Percentiles rank a stretch among this genome's conserved stretches.
Evolutionary conservation across 2,888 invertebrate genomes (phyloP).

Genomic region (Lithodes maja): DNA sequence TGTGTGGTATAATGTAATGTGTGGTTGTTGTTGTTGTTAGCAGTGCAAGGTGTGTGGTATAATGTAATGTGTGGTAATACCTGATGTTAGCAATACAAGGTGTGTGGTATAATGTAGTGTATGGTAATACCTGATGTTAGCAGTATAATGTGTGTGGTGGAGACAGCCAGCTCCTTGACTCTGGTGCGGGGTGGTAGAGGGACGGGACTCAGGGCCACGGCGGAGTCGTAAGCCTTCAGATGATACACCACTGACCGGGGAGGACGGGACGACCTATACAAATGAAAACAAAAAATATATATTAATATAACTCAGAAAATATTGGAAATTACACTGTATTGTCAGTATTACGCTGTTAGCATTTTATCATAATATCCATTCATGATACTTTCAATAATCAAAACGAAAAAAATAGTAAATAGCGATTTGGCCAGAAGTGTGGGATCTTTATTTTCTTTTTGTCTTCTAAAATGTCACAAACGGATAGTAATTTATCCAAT

Average conservation of each 20-base stretch:
- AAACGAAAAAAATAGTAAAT: too few relatives aligned
- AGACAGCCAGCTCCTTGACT: slow-evolving; percentile 77
- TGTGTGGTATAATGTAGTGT: slow-evolving; percentile 75
- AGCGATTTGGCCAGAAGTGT: too few relatives aligned
- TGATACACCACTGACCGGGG: slow-evolving; percentile 79
- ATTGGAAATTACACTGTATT: too few relatives aligned
- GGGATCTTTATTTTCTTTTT: too few relatives aligned
- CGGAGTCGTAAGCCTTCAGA: slow-evolving; percentile 77
- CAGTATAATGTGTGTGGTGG: slow-evolving; percentile 79
- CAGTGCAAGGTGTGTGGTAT: background rate
- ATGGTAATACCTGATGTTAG: slow-evolving; percentile 75
- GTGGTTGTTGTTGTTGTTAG: background rate
- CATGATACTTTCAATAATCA: too few relatives aligned
- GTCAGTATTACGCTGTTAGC: too few relatives aligned
- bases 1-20: background rate
- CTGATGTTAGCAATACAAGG: slow-evolving; percentile 78
- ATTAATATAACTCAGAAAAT: too few relatives aligned
- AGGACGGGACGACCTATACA: slow-evolving; percentile 61
- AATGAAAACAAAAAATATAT: too few relatives aligned
- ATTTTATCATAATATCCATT: too few relatives aligned
- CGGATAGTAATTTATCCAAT: too few relatives aligned
- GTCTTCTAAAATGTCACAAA: too few relatives aligned
- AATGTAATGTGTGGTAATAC: background rate
- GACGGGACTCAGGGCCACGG: slow-evolving; percentile 77
- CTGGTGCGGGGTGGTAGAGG: slow-evolving; percentile 78